Conservation (phyloP, 2,797 vertebrate genomes). For the Arremon aurantiirostris region DNA sequence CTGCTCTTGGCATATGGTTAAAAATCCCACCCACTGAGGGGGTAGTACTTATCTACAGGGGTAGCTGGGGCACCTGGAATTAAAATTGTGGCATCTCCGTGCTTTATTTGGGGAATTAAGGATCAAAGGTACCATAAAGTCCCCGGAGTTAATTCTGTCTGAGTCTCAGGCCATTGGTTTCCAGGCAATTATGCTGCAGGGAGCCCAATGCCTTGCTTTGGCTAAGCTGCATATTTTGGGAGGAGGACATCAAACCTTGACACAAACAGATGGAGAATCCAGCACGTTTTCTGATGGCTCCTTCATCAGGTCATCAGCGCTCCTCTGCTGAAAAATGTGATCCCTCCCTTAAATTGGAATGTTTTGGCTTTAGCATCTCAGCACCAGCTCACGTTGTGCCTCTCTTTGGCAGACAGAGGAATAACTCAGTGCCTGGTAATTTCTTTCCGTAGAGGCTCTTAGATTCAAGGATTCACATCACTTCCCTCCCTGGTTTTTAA, state of each 20-base stretch:
- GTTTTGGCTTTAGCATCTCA: background rate
- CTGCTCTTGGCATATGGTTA: background rate
- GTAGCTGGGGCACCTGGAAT: background rate
- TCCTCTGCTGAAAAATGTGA: background rate
- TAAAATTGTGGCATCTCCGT: background rate
- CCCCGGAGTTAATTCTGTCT: background rate
- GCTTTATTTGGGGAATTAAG: background rate
- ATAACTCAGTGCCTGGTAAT: background rate
- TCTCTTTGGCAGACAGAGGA: background rate
- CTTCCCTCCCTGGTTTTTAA: background rate
- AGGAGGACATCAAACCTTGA: constrained; percentile 1
- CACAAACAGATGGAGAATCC: constrained; percentile 14
- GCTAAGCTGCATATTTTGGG: background rate
- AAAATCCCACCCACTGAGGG: background rate
- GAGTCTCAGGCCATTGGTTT: background rate
- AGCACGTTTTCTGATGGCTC: background rate
- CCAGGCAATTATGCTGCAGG: background rate
- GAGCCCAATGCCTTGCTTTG: background rate
- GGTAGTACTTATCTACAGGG: background rate
- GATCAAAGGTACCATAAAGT: background rate
- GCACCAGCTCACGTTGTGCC: background rate
- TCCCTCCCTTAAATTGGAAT: background rate
- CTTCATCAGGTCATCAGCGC: constrained; percentile 12
- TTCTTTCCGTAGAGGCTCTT: background rate
- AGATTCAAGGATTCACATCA: background rate